Evolutionary conservation across 2,888 invertebrate species (phyloP), one percentile per base, ranked within the genome.

Genomic region (Metacarcinus magister): DNA sequence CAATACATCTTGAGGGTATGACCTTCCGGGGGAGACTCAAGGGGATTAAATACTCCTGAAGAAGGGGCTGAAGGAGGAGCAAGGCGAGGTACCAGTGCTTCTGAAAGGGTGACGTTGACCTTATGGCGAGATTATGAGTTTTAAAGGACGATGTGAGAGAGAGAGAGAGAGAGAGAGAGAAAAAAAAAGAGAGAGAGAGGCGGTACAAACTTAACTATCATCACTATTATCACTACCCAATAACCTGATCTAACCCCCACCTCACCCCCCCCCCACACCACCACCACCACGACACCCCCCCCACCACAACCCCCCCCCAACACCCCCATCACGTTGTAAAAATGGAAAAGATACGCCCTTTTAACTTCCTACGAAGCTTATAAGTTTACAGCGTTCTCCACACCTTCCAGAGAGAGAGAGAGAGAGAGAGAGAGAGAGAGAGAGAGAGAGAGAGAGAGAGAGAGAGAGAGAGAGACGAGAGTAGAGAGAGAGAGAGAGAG

Each of bases 371-470:
- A 54, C 54, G 54, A 54, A 54, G 54, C 54, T 54, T 54, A 54
- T 54, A 54, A 54, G 54, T 54, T 54, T 54, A 10, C 54, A 7
- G 54, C 13, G 54, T 54, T 16, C 54, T 54, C 16, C 5, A 54
- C 13, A 54, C 13, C 8, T 10, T 16, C 13, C 13, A 87, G 87
- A 87, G 87, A 87, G 39, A 87, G 28, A 87, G 87, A 87, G 28
- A 87, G 87, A 87, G 28, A 32, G 39, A 39, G 28, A 87, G 87
- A 87, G 28, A 87, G 87, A 87, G 28, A 87, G 87, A 87, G 87
- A 87, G 28, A 87, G 87, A 87, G 87, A 87, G 87, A 87, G 54
- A 54, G 54, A 54, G 54, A 54, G 54, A 54, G 87, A 87, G 87
- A 28, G 87, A 87, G 28, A 87, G 87, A 87, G 39, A 87, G 87